Percentiles rank a stretch among this genome's conserved stretches.
phyloP scores from a whole-genome alignment of 2,113 vertebrate genomes.

The Malurus melanocephalus region DNA sequence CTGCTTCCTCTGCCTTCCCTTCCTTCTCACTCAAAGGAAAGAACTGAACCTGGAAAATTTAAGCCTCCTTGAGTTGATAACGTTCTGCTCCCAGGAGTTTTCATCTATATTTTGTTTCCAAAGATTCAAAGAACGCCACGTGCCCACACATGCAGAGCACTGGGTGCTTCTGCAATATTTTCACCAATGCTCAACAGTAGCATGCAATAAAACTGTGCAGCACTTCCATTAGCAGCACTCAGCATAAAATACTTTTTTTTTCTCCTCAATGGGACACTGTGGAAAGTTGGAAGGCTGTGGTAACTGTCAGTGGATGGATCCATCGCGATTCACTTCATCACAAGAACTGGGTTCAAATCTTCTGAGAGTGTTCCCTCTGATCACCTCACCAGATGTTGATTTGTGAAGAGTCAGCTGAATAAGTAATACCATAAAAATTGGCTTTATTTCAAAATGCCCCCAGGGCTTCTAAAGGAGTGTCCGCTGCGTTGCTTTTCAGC shows the following conservation, averaged over 20 bases:
- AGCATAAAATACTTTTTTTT: not conserved
- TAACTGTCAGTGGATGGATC: not conserved
- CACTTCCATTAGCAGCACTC: not conserved
- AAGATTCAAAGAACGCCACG: accelerated
- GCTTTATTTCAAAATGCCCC: not conserved
- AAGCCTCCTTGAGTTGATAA: not conserved
- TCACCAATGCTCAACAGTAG: not conserved
- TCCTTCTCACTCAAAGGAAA: not conserved
- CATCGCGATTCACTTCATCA: not conserved
- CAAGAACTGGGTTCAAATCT: not conserved
- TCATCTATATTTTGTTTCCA: not conserved
- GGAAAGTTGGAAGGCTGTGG: not conserved
- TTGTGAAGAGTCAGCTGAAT: not conserved
- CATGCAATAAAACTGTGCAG: not conserved
- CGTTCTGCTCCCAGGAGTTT: not conserved
- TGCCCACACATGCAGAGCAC: not conserved
- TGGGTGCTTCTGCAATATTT: not conserved
- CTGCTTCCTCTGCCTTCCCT: not conserved
- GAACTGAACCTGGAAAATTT: not conserved
- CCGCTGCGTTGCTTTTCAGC: not conserved
- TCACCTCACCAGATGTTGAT: not conserved
- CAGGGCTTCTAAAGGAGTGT: not conserved
- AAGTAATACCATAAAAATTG: not conserved
- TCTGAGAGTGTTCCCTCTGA: not conserved
- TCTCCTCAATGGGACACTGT: not conserved